Evolutionary conservation across 2,113 vertebrate genomes (phyloP), one percentile per base, ranked within the genome.

Genomic region (Calypte anna): DNA sequence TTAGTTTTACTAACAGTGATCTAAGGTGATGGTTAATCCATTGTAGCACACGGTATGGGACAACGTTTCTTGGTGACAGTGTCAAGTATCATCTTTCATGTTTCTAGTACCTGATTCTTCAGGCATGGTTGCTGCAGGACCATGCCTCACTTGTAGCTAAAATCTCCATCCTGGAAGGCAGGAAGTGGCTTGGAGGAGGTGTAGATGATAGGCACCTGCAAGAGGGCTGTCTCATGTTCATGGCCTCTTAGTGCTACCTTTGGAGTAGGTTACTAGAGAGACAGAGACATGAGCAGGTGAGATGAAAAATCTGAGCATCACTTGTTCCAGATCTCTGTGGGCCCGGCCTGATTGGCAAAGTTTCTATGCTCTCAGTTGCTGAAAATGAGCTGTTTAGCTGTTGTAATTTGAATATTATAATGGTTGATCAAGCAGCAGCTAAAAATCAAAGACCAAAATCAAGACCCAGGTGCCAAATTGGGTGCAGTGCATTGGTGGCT

Each of bases 201-300:
- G 18, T 11, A 59, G 10, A 14, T 8, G 36, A 33, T 19, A 23
- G 43, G 24, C 1, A 6, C 21, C 12, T 55, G 19, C 24, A 63
- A 19, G 19, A 51, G 40, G 9, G 31, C 40, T 46, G 31, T 27
- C 10, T 61, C 21, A 1, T 19, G 8, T 31, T 57, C 46, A 43
- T 43, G 25, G 50, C 28, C 21, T 3, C 1, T 51, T 48, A 28
- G 27, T 48, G 15, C 44, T 57, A 18, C 14, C 19, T 1, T 1
- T 54, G 66, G 13, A 18, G 36, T 12, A 24, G 6, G 9, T 46
- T 94, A 40, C 14, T 62, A 72, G 38, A 50, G 57, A 43, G 28
- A 14, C 48, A 68, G 50, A 72, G 50, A 14, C 0, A 0, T n/a
- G 16, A 40, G 43, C 17, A 55, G 54, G 54, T 24, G 15, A 69